Base-by-base conservation (phyloP, 2,113 vertebrate genomes). In the Notarius quadriscutis region DNA sequence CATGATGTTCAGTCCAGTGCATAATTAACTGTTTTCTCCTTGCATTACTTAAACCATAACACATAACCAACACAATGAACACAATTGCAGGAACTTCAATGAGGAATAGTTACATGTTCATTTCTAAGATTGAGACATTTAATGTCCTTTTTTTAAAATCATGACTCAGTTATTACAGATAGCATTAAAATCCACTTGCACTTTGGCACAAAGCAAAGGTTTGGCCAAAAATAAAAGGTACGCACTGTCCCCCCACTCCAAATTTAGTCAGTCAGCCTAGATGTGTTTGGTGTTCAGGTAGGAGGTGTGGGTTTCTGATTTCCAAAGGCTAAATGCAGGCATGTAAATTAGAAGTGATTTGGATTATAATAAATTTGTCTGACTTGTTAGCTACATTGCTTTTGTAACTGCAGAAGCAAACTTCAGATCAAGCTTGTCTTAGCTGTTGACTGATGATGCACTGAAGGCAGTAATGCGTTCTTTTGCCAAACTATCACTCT, bases 151-250 rank as follows among this genome's bases (percentile, higher is more conserved):
- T 72, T 34, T 34, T 34, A 2, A 41, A 11, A 27, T 79, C 7
- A 30, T 17, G n/a, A 57, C n/a, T 80, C 41, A 20, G 22, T 81
- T 27, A 15, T 12, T 18, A 81, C 63, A 18, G 25, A 20, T 57
- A 50, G 22, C 53, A 58, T 86, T 86, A 80, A n/a, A 55, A 78
- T 63, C 25, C 78, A 60, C 15, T 86, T 57, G 62, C 62, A 86
- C 63, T 67, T 67, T 80, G 12, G 6, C 2, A 48, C 14, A 67
- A 51, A 65, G 41, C 8, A 0, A 51, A 25, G 60, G 10, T 81
- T 41, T 62, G 2, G 30, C 9, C 30, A 81, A 25, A 63, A 81
- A 62, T 81, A 5, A 63, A 81, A 25, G n/a, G 11, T 55, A 55
- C 7, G 15, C 15, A 22, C 4, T 25, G 17, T 62, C 10, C 20